Conservation (phyloP, 1,140 invertebrate genomes). For the Magallana gigas region DNA sequence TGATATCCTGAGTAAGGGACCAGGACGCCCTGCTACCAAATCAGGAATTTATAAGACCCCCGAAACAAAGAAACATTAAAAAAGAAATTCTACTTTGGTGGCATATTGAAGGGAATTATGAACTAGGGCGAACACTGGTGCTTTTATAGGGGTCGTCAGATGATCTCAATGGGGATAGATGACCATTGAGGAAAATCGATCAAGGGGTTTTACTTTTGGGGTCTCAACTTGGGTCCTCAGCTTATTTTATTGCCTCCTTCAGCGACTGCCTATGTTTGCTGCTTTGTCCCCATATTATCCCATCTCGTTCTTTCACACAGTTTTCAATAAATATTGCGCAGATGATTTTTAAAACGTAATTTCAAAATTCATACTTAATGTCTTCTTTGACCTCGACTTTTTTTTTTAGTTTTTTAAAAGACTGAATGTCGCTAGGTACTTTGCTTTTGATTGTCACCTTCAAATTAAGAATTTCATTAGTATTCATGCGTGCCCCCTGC, state of each 20-base stretch:
- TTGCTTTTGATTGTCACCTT: neutral
- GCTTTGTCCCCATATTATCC: too few relatives aligned
- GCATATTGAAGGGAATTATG: neutral
- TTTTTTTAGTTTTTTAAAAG: neutral
- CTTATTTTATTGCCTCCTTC: neutral
- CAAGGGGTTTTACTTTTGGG: neutral
- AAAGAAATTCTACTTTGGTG: constrained; percentile 9
- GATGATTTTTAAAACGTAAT: neutral
- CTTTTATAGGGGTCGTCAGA: neutral
- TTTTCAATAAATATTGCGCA: neutral
- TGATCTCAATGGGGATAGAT: neutral
- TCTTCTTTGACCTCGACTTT: neutral
- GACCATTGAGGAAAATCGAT: constrained; percentile 15
- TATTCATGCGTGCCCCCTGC: neutral
- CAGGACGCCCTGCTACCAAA: neutral
- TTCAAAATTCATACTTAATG: neutral
- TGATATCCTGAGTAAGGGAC: neutral
- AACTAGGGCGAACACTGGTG: neutral
- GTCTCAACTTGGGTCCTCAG: neutral
- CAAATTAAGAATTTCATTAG: neutral
- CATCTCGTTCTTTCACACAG: too few relatives aligned
- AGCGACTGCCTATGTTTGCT: neutral
- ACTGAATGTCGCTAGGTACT: neutral
- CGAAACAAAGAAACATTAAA: constrained; percentile 5
- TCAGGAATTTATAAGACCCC: neutral